Conservation (phyloP, 2,113 vertebrate genomes). For the Cheirogaleus medius region DNA sequence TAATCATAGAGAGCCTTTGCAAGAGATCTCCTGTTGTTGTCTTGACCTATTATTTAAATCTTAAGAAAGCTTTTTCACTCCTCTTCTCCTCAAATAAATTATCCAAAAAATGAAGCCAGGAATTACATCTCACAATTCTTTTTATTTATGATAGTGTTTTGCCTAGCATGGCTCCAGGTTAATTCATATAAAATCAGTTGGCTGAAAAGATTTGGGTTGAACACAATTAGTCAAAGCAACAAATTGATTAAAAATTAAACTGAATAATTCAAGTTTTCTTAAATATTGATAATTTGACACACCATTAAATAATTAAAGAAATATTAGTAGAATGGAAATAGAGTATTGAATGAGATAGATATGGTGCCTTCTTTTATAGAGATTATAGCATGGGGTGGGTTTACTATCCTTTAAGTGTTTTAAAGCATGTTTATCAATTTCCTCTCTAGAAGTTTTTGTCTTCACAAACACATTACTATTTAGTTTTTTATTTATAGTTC, state of each 20-base stretch:
- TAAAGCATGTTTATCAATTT: constrained; percentile 28
- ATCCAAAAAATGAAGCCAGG: not conserved
- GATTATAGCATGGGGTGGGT: not conserved
- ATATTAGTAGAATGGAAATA: not conserved
- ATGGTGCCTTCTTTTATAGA: not conserved
- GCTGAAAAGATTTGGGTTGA: constrained; percentile 38
- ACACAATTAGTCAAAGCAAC: constrained; percentile 27
- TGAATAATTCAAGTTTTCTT: not conserved
- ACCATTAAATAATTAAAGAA: not conserved
- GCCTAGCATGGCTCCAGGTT: not conserved
- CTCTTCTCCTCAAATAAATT: constrained; percentile 50
- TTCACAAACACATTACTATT: constrained; percentile 1
- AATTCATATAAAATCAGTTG: constrained; percentile 36
- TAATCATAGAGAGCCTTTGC: not conserved
- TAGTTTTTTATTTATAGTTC: not conserved
- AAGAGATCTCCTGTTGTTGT: not conserved
- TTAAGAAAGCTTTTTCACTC: not conserved
- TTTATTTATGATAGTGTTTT: not conserved
- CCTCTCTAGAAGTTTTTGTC: not conserved
- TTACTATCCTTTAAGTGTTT: not conserved
- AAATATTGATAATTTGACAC: constrained; percentile 20
- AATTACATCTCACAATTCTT: constrained; percentile 7
- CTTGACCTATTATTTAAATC: constrained; percentile 41
- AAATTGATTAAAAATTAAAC: constrained; percentile 40
- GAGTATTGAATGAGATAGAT: not conserved